Evolutionary conservation across 2,797 vertebrate genomes (phyloP), one percentile per base, ranked within the genome.

Genomic region (Phaenicophaeus curvirostris): DNA sequence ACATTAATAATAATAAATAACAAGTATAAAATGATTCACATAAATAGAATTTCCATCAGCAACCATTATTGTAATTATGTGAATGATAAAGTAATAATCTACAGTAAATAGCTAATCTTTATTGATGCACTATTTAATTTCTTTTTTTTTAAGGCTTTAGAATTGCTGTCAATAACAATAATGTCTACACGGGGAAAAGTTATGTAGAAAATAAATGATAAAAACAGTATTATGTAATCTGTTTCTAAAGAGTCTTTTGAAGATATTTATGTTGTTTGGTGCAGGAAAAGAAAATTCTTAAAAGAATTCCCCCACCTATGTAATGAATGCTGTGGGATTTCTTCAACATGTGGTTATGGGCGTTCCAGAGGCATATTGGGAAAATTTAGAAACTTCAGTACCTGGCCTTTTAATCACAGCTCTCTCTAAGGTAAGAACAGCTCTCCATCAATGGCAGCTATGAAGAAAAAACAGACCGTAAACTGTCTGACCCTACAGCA

Each of bases 91-190:
- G 98, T 98, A 98, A 98, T 98, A 98, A 98, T 97, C 97, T 98
- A 94, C 97, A 97, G 98, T 98, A 99, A 99, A 99, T 98, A 99
- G 97, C 96, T 89, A 97, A 98, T 98, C 98, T 99, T 99, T 99
- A 98, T 98, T 98, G 98, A 98, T 98, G 98, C 97, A 89, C 93
- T 97, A 82, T 97, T 97, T 97, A 97, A 97, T 98, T 98, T 96
- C 75, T 97, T 96, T 94, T 95, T 96, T 96, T 91, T 93, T 96
- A 97, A 88, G 74, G 73, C 71, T 97, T 97, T 96, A 94, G 94
- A 97, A 93, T 91, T 97, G 92, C 96, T 97, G 97, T 97, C 97
- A 98, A 98, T 98, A 98, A 96, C 95, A 98, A 97, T 97, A 97
- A 96, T n/a, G 61, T 92, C 68, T 85, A 92, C 42, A 85, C 0